Evolutionary conservation across 1,140 invertebrate species (phyloP), one percentile per base, ranked within the genome.

Genomic region (Zaprionus taronus): DNA sequence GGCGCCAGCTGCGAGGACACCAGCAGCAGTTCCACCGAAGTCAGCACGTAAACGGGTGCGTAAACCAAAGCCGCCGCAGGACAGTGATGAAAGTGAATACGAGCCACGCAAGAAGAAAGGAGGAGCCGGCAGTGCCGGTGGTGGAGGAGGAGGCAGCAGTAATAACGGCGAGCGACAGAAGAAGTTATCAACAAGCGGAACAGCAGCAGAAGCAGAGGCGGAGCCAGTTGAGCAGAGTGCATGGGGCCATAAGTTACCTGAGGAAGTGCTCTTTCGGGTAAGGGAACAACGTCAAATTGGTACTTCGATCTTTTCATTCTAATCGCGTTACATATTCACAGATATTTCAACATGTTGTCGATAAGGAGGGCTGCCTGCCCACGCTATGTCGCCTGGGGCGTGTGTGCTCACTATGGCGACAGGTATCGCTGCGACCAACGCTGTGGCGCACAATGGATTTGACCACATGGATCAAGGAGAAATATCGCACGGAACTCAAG

Each of bases 371-470:
- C 51, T 94, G 95, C 72, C 93, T 97, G 81, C 97, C 97, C 51
- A 94, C 95, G 80, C 93, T 97, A 69, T 94, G 93, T 93, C 96
- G 96, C 83, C 94, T 96, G 82, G 94, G 95, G 55, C 94, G 94
- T 91, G 97, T 97, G 11, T 97, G 97, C 93, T 94, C 94, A 66
- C 91, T 96, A 56, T 98, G 97, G 97, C 93, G 95, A 53, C 94
- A 94, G 79, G 95, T 96, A 11, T 95, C 96, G 24, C 93, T 94
- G 28, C 94, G 94, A 49, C 95, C 96, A 2, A 93, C 94, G 34
- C 92, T 98, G 20, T 98, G 97, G 97, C 94, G 94, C 67, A 95
- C 95, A 82, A 95, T 97, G 76, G 97, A 98, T 91, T 93, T 97
- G 81, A 94, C 94, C 66, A 95, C 95, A 74, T 95, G 95, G 93